These are phyloP conservation scores for Danio aesculapii DNA, from an alignment of 2,797 vertebrate genomes.

Conservation along the genomic window DNA sequence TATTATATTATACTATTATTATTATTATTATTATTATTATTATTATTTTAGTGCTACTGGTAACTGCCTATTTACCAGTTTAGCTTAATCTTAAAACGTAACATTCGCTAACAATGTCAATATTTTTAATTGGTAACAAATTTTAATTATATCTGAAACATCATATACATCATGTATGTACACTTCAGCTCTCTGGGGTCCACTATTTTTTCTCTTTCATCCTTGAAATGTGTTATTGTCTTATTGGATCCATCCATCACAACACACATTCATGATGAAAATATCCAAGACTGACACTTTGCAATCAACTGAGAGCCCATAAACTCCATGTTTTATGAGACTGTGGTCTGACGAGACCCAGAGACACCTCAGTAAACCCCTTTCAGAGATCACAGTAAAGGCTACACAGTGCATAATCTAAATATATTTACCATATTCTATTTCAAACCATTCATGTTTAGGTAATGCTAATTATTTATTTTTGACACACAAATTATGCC, in stretches of 20 bases:
- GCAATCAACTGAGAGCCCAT: constrained; percentile 34
- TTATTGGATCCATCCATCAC: constrained; percentile 64
- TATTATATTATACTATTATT: neutral
- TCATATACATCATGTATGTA: neutral
- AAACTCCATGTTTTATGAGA: constrained; percentile 40
- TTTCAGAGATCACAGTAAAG: neutral
- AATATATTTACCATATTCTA: constrained; percentile 51
- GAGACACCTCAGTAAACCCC: constrained; percentile 12
- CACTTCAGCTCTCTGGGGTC: constrained; percentile 2
- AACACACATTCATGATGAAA: constrained; percentile 53
- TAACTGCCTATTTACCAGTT: too few relatives aligned
- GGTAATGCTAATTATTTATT: constrained; percentile 33
- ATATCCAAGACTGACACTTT: constrained; percentile 52
- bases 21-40: too few relatives aligned
- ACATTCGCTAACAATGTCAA: too few relatives aligned
- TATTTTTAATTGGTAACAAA: too few relatives aligned
- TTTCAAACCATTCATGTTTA: constrained; percentile 20
- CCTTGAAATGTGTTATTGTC: constrained; percentile 41
- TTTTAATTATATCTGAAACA: too few relatives aligned
- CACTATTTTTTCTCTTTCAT: constrained; percentile 42
- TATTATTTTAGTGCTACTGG: too few relatives aligned
- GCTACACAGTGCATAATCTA: neutral
- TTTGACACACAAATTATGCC: constrained; percentile 39
- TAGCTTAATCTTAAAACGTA: too few relatives aligned
- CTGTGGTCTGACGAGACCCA: constrained; percentile 27